Percentiles rank a stretch among this genome's conserved stretches.
phyloP scores from a whole-genome alignment of 2,797 vertebrate genomes.

The Enteromius paludinosus region DNA sequence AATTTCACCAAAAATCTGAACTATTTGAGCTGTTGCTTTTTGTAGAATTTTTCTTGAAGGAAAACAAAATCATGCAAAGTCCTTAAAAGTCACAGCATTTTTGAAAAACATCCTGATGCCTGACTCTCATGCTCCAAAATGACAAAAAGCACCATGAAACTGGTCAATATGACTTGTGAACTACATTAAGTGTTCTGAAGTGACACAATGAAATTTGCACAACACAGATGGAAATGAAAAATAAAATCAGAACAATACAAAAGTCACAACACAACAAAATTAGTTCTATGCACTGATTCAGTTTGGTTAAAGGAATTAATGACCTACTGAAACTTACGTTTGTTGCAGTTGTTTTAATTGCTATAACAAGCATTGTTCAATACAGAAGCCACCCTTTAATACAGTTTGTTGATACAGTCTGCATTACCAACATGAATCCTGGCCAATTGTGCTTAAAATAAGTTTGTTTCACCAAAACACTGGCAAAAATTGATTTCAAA shows the following conservation, averaged over 20 bases:
- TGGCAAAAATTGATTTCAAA: not conserved
- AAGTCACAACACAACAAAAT: too few species aligned
- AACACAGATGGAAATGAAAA: too few species aligned
- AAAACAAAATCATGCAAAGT: not conserved
- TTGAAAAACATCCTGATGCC: not conserved
- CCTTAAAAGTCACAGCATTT: not conserved
- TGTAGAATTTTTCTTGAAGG: not conserved
- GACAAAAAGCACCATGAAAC: not conserved
- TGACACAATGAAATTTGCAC: too few species aligned
- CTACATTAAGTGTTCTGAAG: too few species aligned
- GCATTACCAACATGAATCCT: not conserved
- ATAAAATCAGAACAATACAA: too few species aligned
- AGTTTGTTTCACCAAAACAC: not conserved
- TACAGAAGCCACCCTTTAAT: not conserved
- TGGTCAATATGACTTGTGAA: not conserved
- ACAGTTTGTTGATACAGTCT: not conserved
- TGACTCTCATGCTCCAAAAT: not conserved
- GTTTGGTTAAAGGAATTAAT: not conserved
- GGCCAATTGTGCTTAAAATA: not conserved
- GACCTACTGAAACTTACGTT: not conserved
- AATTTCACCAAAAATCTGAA: not conserved
- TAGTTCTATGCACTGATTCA: not conserved
- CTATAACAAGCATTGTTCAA: not conserved
- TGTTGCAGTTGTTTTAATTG: not conserved
- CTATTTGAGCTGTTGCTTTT: slow-evolving; percentile 4